A percentile compares a stretch with the other conserved stretches of the same genome.
phyloP scores from a whole-genome alignment of 2,113 vertebrate species.

The Gambusia affinis region DNA sequence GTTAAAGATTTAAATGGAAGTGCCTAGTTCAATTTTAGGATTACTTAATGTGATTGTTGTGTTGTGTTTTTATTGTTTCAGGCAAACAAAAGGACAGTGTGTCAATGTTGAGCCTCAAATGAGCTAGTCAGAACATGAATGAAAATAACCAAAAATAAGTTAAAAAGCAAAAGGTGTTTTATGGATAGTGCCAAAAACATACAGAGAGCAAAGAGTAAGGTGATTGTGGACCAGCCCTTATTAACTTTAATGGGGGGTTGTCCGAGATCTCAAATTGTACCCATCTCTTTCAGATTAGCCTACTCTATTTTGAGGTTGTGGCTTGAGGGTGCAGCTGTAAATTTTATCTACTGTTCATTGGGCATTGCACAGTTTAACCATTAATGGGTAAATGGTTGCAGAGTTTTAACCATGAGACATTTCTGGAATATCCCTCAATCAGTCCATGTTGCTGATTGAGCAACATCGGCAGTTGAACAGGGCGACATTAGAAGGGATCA shows the following conservation, averaged over 20 bases:
- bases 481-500: neutral
- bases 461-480: neutral
- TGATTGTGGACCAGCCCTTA: neutral
- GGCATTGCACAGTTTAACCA: neutral
- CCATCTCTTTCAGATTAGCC: neutral
- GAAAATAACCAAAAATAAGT: constrained; percentile 55
- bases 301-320: neutral
- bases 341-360: neutral
- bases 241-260: neutral
- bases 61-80: neutral
- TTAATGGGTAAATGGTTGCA: too few species aligned
- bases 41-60: constrained; percentile 23
- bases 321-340: neutral
- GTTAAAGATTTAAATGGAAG: constrained; percentile 17
- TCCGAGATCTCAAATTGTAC: neutral
- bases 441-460: neutral
- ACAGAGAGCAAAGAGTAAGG: constrained; percentile 53
- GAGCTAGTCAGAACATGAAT: constrained; percentile 47
- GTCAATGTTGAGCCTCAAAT: constrained; percentile 38
- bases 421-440: too few species aligned
- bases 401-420: neutral
- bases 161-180: constrained; percentile 85
- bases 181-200: constrained; percentile 26
- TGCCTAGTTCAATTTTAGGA: constrained; percentile 42
- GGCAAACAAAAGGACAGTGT: constrained; percentile 16